A percentile compares a stretch with the other conserved stretches of the same genome.
Evolutionary conservation across 2,113 vertebrate genomes (phyloP).

Genomic region (Catharus fuscescens): DNA sequence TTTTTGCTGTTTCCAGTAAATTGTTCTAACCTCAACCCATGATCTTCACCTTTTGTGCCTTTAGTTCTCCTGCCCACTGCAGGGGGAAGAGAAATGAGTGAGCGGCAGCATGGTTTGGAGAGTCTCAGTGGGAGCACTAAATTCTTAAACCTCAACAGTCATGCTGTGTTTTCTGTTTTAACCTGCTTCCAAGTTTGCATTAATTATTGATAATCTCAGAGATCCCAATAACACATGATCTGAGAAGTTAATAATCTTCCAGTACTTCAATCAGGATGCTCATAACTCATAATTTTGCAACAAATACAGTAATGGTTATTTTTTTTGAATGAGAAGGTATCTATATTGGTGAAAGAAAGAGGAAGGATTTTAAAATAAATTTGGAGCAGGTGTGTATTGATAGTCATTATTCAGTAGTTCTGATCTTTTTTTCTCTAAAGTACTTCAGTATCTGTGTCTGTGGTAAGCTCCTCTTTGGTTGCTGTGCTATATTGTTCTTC

Average conservation of each 20-base stretch:
- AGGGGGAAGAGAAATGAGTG: too few species aligned
- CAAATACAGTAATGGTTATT: background rate
- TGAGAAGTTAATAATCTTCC: background rate
- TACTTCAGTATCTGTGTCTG: background rate
- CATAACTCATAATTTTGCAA: background rate
- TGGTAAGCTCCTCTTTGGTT: background rate
- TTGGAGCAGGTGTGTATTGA: background rate
- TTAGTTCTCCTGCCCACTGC: fast-evolving
- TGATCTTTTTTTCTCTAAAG: background rate
- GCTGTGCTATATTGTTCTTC: background rate
- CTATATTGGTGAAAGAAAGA: background rate
- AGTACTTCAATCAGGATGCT: background rate
- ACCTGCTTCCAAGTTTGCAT: background rate
- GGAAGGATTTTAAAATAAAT: background rate
- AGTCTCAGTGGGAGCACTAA: background rate
- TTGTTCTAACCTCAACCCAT: background rate
- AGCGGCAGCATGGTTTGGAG: background rate
- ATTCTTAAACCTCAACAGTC: background rate
- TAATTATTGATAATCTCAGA: background rate
- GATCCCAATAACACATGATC: background rate
- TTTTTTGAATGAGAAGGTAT: background rate
- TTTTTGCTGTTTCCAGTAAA: background rate
- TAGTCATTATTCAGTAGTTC: background rate
- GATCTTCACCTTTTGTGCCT: background rate
- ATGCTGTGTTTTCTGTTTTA: background rate